Base-by-base conservation (phyloP, 2,888 invertebrate species). In the Eupithecia exiguata region DNA sequence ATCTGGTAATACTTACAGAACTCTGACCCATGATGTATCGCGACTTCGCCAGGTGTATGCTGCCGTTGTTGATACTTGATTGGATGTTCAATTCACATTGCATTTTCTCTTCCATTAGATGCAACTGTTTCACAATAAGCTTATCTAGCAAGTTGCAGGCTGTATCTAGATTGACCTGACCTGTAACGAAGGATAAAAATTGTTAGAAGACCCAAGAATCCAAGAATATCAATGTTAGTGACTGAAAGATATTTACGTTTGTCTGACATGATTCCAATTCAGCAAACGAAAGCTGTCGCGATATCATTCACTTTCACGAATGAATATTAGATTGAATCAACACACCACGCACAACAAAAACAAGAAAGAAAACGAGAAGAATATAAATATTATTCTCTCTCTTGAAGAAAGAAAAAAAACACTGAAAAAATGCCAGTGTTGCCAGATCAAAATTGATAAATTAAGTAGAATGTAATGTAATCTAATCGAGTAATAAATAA, bases 21-120 rank as follows among this genome's bases (percentile, higher is more conserved):
- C 95, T 96, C 74, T 96, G 96, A 0, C 98, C 98, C 93, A 97
- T 96, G 68, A 97, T 97, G 82, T 97, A 97, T 69, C 97, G 95
- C 12, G 94, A 90, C 74, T 98, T 97, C 0, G 97, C 97, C 67
- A 98, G 89, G 81, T 97, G 95, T 65, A 96, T 95, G 86, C 96
- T 96, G 0, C 97, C 98, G 81, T 95, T 95, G 71, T 96, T 96
- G 81, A 96, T 95, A 68, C 94, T 91, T 14, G 95, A 95, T 89
- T 98, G 97, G 73, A 98, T 94, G 79, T 96, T 95, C 1, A 97
- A 83, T 87, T 96, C 97, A 38, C 95, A 91, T 68, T 92, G 89
- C 77, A 98, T 95, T 85, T 97, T 96, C 80, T 97, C 96, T 87
- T 98, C 97, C 87, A 97, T 96, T 53, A 98, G 88, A 81, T 96